Evolutionary conservation across 2,797 vertebrate species (phyloP).

Genomic region (Ptychobarbus kaznakovi): DNA sequence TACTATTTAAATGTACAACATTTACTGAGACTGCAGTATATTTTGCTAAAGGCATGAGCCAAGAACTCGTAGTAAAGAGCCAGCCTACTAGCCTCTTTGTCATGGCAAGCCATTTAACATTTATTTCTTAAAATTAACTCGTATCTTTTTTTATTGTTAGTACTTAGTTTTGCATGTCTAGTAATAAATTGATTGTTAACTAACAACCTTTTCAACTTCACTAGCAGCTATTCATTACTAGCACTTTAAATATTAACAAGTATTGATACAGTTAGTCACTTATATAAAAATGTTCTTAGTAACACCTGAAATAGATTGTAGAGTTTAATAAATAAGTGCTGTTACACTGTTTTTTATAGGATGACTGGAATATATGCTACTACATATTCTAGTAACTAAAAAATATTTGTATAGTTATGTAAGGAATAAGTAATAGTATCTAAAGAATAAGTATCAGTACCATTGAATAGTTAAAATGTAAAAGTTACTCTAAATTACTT

Average conservation of each 20-base stretch:
- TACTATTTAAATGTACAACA: neutral
- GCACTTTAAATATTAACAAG: neutral
- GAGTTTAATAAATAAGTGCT: neutral
- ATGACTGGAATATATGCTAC: neutral
- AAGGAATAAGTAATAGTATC: neutral
- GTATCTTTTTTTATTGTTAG: neutral
- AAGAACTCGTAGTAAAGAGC: neutral
- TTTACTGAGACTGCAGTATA: neutral
- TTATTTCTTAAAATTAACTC: neutral
- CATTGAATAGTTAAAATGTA: neutral
- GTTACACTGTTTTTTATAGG: neutral
- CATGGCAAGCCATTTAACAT: neutral
- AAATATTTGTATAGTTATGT: neutral
- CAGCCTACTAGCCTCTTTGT: constrained; percentile 17
- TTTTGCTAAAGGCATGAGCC: neutral
- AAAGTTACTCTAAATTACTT: neutral
- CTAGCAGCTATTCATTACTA: neutral
- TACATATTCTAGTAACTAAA: neutral
- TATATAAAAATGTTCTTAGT: neutral
- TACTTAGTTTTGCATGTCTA: neutral
- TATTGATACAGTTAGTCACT: neutral
- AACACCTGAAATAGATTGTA: neutral
- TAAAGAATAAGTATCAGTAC: neutral
- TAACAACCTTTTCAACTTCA: neutral
- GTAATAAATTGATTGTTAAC: neutral